Evolutionary conservation across 2,888 invertebrate species (phyloP), one percentile per base, ranked within the genome.

Genomic region (Deilephila porcellus): DNA sequence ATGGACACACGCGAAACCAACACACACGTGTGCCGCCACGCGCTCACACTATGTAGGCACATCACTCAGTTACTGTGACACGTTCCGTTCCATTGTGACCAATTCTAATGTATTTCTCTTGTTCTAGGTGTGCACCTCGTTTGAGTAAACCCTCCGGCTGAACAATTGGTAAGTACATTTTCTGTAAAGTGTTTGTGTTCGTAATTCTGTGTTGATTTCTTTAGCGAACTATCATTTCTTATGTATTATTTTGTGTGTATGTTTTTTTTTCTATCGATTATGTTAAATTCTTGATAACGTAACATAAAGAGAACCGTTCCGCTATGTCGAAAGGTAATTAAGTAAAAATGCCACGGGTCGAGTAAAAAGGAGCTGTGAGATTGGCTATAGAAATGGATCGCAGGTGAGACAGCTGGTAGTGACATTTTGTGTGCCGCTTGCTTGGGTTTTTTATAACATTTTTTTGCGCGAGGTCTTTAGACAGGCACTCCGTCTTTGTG

Each of bases 401-500:
- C 86, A 87, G 88, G 88, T 86, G 88, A 86, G 91, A 88, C 93
- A 93, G 92, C 91, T 93, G 93, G 85, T 86, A 85, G 85, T 89
- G 90, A 91, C 90, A 91, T 92, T 92, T 88, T 87, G 87, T 87
- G 81, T 85, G 87, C 82, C 82, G 81, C 78, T 84, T 81, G 80
- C 78, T 79, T 76, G 74, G 73, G 78, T 79, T 83, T 90, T 90
- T 88, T 84, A 79, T 82, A 76, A 74, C 74, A 76, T 86, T 88
- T 90, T 45, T 91, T 91, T 90, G 86, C 86, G 83, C 83, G 83
- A 81, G 80, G 78, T 81, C 83, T 84, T 85, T 86, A 84, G 80
- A 76, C 80, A 80, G 83, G 84, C 67, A 67, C 67, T 67, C 74
- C 80, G 85, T 86, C 90, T 90, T 91, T 92, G 89, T 92, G 88